phyloP scores from a whole-genome alignment of 1,140 invertebrate species.

The Atta colombica region DNA sequence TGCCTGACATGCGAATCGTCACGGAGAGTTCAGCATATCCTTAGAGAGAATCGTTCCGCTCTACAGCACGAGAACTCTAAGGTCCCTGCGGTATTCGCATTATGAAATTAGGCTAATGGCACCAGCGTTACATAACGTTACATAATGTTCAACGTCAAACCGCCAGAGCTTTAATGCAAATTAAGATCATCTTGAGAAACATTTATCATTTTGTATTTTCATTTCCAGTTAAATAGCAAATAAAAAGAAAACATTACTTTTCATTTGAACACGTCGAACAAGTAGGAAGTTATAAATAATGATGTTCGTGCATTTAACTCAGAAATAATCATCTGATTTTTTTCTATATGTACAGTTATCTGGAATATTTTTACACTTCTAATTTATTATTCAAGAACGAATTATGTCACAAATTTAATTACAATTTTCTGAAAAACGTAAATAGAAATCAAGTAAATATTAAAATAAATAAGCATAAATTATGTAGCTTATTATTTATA shows the following conservation, averaged over 20 bases:
- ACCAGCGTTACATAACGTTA: conserved; percentile 32
- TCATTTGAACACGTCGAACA: background rate
- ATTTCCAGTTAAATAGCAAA: conserved; percentile 7
- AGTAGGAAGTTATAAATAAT: background rate
- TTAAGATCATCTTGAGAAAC: conserved; percentile 34
- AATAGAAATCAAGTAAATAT: no score
- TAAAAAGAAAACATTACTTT: background rate
- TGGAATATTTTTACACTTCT: no score
- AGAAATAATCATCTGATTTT: no score
- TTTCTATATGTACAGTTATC: no score
- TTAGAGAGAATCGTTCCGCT: conserved; percentile 45
- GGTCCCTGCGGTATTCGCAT: conserved; percentile 38
- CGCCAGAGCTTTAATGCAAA: conserved; percentile 33
- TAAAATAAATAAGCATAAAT: no score
- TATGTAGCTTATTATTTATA: no score
- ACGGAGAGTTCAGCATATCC: conserved; percentile 49
- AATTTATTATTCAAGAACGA: no score
- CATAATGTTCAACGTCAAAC: background rate
- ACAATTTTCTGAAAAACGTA: no score
- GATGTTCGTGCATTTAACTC: background rate
- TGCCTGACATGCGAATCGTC: conserved; percentile 57
- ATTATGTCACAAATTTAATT: no score
- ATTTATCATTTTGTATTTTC: conserved; percentile 20
- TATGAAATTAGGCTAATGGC: conserved; percentile 64
- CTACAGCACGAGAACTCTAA: conserved; percentile 3